phyloP scores from a whole-genome alignment of 2,888 invertebrate genomes.

The Nymphalis c-album region DNA sequence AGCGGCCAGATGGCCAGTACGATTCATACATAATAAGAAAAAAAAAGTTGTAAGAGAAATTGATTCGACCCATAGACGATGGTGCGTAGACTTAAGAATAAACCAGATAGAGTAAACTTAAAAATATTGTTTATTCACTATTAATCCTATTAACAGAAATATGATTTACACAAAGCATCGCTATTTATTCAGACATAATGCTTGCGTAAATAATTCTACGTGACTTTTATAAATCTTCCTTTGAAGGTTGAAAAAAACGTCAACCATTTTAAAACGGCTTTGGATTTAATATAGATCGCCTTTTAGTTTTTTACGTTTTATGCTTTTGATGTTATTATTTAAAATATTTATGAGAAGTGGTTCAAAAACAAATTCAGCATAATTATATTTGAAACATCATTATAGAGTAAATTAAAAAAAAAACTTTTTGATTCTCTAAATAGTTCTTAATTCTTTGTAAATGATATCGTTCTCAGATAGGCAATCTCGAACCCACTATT shows the following conservation, averaged over 20 bases:
- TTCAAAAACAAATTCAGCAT: too few relatives aligned
- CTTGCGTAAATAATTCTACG: conserved; percentile 28
- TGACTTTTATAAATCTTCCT: conserved; percentile 22
- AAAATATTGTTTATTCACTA: conserved; percentile 20
- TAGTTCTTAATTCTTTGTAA: conserved; percentile 48
- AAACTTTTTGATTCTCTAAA: conserved; percentile 36
- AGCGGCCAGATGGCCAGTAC: conserved; percentile 52
- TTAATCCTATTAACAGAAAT: conserved; percentile 11
- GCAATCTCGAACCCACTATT: conserved; percentile 62
- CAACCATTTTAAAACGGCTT: not conserved
- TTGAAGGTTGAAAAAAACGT: conserved; percentile 5
- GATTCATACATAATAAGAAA: conserved; percentile 54
- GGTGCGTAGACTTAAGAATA: conserved; percentile 42
- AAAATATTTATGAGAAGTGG: too few relatives aligned
- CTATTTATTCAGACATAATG: conserved; percentile 23
- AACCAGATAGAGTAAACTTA: conserved; percentile 40
- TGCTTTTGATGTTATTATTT: too few relatives aligned
- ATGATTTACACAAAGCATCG: conserved; percentile 15
- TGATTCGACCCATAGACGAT: conserved; percentile 58
- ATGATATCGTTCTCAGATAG: conserved; percentile 60
- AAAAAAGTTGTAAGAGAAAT: conserved; percentile 58
- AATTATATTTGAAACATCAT: not conserved
- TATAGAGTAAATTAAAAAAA: not conserved
- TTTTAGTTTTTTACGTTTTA: too few relatives aligned
- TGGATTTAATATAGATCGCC: not conserved